Evolutionary conservation across 2,113 vertebrate genomes (phyloP).

Genomic region (Seriola dumerili): DNA sequence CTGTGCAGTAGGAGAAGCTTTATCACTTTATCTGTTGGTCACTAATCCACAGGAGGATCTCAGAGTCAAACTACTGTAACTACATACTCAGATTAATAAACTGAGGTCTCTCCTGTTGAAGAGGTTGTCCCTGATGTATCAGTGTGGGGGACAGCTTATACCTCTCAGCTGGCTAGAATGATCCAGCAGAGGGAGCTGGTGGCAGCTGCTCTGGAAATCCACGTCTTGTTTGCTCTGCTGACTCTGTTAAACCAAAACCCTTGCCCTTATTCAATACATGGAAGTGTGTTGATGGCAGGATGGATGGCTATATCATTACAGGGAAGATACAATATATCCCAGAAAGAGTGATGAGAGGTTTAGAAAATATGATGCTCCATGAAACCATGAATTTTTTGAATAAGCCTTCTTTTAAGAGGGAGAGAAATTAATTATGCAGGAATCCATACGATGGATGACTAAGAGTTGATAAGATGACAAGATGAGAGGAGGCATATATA

Average conservation of each 20-base stretch:
- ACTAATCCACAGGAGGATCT: no score
- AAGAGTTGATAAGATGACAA: conserved; percentile 11
- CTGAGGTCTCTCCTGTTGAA: no score
- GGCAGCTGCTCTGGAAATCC: background rate
- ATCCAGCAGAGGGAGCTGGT: conserved; percentile 57
- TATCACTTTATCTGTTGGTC: no score
- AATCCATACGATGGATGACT: background rate
- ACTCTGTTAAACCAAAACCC: background rate
- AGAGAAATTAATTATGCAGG: conserved; percentile 3
- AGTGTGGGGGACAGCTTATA: no score
- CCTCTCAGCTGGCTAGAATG: background rate
- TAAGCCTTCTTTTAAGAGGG: background rate
- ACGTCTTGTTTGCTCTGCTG: no score
- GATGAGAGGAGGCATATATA: background rate
- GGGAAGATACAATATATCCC: background rate
- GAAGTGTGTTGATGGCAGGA: background rate
- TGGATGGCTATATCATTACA: background rate
- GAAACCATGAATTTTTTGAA: background rate
- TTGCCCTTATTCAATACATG: background rate
- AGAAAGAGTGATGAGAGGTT: background rate
- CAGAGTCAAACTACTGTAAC: no score
- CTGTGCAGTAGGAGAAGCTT: no score
- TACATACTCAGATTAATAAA: no score
- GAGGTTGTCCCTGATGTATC: no score
- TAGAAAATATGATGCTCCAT: background rate